phyloP scores from a whole-genome alignment of 2,888 invertebrate species.

The Physocephala rufipes region DNA sequence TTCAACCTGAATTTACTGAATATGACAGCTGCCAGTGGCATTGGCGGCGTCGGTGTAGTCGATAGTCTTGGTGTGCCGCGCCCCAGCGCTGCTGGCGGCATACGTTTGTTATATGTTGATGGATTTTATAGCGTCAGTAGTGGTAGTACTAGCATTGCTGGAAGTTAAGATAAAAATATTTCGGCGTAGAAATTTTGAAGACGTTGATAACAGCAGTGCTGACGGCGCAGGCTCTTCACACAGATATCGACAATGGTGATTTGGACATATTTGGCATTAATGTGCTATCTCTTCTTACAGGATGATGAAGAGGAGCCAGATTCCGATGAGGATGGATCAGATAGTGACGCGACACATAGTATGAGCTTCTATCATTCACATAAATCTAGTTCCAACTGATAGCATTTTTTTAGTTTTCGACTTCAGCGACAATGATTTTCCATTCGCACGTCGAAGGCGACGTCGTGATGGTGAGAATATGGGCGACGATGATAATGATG shows the following conservation, averaged over 20 bases:
- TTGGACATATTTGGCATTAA: conserved; percentile 50
- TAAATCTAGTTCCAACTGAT: neutral
- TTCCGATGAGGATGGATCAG: conserved; percentile 69
- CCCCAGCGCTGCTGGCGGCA: conserved; percentile 49
- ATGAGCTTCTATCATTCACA: conserved; percentile 36
- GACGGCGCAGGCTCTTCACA: conserved; percentile 44
- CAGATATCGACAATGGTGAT: conserved; percentile 40
- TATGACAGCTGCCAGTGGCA: conserved; percentile 49
- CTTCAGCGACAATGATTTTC: conserved; percentile 50
- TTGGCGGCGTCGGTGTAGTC: conserved; percentile 48
- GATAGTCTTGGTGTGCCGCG: conserved; percentile 49
- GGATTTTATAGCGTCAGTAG: conserved; percentile 33
- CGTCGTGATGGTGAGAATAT: conserved; percentile 19
- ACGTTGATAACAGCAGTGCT: conserved; percentile 41
- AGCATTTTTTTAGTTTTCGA: conserved; percentile 52
- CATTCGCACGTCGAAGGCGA: conserved; percentile 37
- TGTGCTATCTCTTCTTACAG: conserved; percentile 61
- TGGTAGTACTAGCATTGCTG: conserved; percentile 37
- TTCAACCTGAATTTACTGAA: conserved; percentile 40
- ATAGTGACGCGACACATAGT: conserved; percentile 62
- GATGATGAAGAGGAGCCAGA: conserved; percentile 75
- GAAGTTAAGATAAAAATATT: conserved; percentile 31
- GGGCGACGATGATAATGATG: conserved; percentile 38
- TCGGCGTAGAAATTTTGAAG: conserved; percentile 23
- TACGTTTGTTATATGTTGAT: conserved; percentile 37